Evolutionary conservation across 2,113 vertebrate species (phyloP), one percentile per base, ranked within the genome.

Genomic region (Anarrhichthys ocellatus): DNA sequence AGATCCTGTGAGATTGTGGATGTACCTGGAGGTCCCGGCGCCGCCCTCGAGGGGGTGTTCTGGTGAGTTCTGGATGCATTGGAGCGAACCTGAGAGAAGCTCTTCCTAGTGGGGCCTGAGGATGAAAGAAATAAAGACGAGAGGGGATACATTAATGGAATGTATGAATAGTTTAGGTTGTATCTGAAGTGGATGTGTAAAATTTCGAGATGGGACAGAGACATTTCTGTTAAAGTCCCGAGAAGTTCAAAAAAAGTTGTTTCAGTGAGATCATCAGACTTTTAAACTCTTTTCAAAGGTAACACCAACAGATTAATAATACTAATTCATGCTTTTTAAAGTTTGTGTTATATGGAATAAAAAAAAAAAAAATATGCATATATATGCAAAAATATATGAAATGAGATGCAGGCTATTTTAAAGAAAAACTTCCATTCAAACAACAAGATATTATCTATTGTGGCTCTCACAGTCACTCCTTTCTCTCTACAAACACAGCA

Each of bases 11-110:
- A 24, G 9, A 18, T 10, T 32, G 44, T 4, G 9, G 27, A 2
- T 46, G 48, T 77, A 99, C 98, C 97, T 91, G 98, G 98, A 44
- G 98, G 98, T 6, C 97, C 97, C 0, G 98, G 98, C 14, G 98
- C 97, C 0, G 96, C 93, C 85, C 98, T 95, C 32, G 94, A 91
- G 0, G 98, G 98, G 2, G 92, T 96, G 73, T 93, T 94, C 9
- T 96, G 96, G 46, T 94, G 92, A 36, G 93, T 90, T 78, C 86
- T 90, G 64, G 94, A 90, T 44, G 65, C 29, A 5, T 82, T 95
- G 10, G 94, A 56, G 91, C 91, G 92, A 70, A 76, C 82, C 34
- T 96, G 96, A 80, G 65, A 63, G 11, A 94, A 75, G 76, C 89
- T 96, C 92, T 94, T 96, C 84, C 93, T 96, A 27, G 97, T 97